A percentile compares a stretch with the other conserved stretches of the same genome.
These are phyloP conservation scores for Atherix ibis DNA, from an alignment of 2,888 invertebrate genomes.

Conservation along the genomic window DNA sequence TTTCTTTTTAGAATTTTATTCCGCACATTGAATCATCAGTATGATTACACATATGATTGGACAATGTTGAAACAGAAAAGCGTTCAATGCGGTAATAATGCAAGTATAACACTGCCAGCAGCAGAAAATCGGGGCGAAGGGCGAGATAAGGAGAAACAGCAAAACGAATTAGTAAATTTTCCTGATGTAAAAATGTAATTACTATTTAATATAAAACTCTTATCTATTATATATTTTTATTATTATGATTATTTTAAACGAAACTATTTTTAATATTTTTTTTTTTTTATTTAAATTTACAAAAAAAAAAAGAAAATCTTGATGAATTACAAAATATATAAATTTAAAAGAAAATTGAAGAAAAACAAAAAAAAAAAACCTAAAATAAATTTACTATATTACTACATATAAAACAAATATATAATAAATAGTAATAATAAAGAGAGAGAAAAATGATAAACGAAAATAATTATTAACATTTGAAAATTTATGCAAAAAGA, in stretches of 20 bases:
- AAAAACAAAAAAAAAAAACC: not conserved
- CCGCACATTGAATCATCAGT: conserved; percentile 97
- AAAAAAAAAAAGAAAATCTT: conserved; percentile 1
- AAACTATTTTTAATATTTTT: too few relatives aligned
- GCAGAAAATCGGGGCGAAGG: conserved; percentile 9
- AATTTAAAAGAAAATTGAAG: not conserved
- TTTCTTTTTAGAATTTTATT: conserved; percentile 82
- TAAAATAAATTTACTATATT: too few relatives aligned
- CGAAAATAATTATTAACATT: too few relatives aligned
- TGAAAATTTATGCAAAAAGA: too few relatives aligned
- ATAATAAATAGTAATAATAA: too few relatives aligned
- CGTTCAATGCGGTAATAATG: conserved; percentile 27
- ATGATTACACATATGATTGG: conserved; percentile 99
- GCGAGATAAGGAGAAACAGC: conserved; percentile 15
- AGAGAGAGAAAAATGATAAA: too few relatives aligned
- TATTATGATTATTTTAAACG: too few relatives aligned
- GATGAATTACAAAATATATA: not conserved
- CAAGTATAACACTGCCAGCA: conserved; percentile 14
- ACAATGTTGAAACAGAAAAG: conserved; percentile 92
- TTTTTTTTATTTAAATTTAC: conserved; percentile 6
- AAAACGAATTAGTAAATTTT: conserved; percentile 12
- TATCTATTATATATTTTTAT: too few relatives aligned
- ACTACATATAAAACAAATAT: too few relatives aligned
- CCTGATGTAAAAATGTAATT: not conserved
- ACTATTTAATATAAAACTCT: conserved; percentile 14